A percentile compares a stretch with the other conserved stretches of the same genome.
Conservation (phyloP, 1,140 invertebrate species). For the Uloborus diversus region DNA sequence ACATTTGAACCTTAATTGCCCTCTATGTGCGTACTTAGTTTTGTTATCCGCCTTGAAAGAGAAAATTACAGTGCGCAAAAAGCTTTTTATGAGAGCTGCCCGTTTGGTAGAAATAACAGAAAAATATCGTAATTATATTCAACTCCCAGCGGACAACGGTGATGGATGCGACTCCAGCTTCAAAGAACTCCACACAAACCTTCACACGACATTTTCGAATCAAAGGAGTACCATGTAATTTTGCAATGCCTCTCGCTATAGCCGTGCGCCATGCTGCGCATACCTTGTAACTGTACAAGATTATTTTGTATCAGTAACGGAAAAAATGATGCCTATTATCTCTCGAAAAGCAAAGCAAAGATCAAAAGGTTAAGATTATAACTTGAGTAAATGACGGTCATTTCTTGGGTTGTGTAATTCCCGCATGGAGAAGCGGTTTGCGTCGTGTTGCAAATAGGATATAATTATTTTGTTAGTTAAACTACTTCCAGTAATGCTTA, state of each 20-base stretch:
- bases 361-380: not conserved
- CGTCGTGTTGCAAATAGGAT: too few species aligned
- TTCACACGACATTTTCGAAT: constrained; percentile 31
- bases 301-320: constrained; percentile 37
- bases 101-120: constrained; percentile 12
- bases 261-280: not conserved
- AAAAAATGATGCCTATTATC: not conserved
- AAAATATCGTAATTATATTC: constrained; percentile 30
- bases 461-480: not conserved
- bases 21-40: not conserved
- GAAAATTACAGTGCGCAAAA: constrained; percentile 26
- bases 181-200: not conserved
- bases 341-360: not conserved
- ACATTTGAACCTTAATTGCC: constrained; percentile 9
- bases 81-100: not conserved
- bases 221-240: constrained; percentile 12
- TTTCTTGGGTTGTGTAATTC: not conserved
- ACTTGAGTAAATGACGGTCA: not conserved
- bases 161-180: not conserved
- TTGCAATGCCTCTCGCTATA: not conserved
- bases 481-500: too few species aligned
- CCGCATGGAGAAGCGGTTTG: too few species aligned
- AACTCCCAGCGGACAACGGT: not conserved
- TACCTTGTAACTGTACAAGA: constrained; percentile 30
- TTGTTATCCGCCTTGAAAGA: not conserved